These are phyloP conservation scores for Phrynosoma platyrhinos DNA, from an alignment of 2,113 vertebrate genomes.

Conservation along the genomic window DNA sequence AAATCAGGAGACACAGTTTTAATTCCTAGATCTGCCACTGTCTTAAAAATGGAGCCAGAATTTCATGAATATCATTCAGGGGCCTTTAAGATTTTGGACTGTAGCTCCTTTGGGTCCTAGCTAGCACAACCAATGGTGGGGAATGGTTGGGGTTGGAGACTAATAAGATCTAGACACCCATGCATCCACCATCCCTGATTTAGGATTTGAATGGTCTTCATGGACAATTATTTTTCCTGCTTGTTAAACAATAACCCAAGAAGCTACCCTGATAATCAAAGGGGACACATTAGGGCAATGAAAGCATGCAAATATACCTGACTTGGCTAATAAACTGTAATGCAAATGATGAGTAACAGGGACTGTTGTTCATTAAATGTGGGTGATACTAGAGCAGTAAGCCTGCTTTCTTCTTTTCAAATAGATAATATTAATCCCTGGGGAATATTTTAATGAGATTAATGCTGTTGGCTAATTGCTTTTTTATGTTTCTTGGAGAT, in stretches of 20 bases:
- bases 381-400: neutral
- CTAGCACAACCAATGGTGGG: too few relatives aligned
- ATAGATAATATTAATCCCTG: slow-evolving; percentile 26
- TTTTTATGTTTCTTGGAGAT: slow-evolving; percentile 49
- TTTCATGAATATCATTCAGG: neutral
- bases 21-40: neutral
- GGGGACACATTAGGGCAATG: neutral
- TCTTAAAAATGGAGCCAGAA: neutral
- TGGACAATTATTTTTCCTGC: neutral
- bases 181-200: too few relatives aligned
- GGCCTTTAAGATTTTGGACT: too few relatives aligned
- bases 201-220: neutral
- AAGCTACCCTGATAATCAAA: neutral
- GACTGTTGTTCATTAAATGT: neutral
- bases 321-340: slow-evolving; percentile 1
- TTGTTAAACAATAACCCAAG: neutral
- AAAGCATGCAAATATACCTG: neutral
- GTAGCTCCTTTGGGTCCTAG: too few relatives aligned
- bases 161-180: too few relatives aligned
- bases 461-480: slow-evolving; percentile 32
- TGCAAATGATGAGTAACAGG: neutral
- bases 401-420: neutral
- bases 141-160: too few relatives aligned
- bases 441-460: slow-evolving; percentile 3
- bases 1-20: neutral